Percentiles rank a stretch among this genome's conserved stretches.
Conservation (phyloP, 2,797 vertebrate genomes). For the Argentina silus region DNA sequence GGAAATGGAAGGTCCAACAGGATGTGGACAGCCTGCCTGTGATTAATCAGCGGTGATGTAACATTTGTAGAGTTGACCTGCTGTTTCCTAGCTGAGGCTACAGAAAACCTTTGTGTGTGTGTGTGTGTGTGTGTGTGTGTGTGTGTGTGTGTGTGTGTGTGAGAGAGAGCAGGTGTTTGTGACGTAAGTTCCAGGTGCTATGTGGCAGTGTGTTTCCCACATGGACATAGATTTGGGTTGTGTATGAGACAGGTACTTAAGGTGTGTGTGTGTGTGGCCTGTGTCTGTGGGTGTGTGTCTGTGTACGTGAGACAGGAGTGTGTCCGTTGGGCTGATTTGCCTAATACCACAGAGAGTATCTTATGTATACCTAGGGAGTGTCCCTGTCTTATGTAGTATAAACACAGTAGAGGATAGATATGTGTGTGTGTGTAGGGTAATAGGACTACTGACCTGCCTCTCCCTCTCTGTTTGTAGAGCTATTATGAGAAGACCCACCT, state of each 20-base stretch:
- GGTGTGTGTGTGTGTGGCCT: slow-evolving; percentile 16
- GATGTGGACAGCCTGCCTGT: neutral
- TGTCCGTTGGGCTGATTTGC: slow-evolving; percentile 27
- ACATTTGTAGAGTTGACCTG: too few relatives aligned
- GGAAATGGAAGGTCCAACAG: slow-evolving; percentile 6
- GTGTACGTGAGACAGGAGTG: neutral
- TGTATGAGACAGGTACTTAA: too few relatives aligned
- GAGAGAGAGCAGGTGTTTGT: slow-evolving; percentile 22
- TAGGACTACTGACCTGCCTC: neutral
- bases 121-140: slow-evolving; percentile 2
- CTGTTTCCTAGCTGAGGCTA: neutral
- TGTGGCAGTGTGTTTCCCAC: slow-evolving; percentile 1
- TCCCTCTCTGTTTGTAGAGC: neutral
- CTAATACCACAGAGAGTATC: slow-evolving; percentile 22
- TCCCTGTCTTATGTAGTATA: slow-evolving; percentile 5
- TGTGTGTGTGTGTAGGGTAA: slow-evolving; percentile 18
- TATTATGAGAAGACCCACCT: slow-evolving; percentile 52
- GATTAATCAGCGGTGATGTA: neutral
- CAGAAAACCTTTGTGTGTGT: slow-evolving; percentile 1
- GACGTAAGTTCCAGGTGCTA: neutral
- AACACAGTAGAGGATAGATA: neutral
- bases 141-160: slow-evolving; percentile 19
- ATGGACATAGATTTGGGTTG: neutral
- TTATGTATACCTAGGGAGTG: slow-evolving; percentile 39
- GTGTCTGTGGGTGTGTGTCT: slow-evolving; percentile 21